phyloP scores from a whole-genome alignment of 2,888 invertebrate genomes.

The Atrina japonica region DNA sequence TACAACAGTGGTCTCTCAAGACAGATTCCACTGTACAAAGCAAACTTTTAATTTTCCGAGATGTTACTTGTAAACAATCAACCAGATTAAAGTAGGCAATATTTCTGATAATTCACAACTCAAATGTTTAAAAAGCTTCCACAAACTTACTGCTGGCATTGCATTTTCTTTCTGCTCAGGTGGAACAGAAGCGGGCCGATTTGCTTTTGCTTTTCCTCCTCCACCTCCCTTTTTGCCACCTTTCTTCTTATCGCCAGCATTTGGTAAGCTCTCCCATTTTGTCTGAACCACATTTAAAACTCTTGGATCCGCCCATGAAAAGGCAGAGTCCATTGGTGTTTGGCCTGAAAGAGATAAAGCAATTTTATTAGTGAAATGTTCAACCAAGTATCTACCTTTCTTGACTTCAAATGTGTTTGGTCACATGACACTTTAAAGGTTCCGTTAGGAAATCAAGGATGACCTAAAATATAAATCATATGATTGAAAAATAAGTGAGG shows the following conservation, averaged over 20 bases:
- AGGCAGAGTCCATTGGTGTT: slow-evolving; percentile 77
- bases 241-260: slow-evolving; percentile 69
- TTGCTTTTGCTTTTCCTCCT: slow-evolving; percentile 58
- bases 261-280: slow-evolving; percentile 78
- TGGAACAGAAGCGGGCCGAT: slow-evolving; percentile 62
- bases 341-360: slow-evolving; percentile 71
- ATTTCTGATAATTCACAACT: not conserved
- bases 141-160: slow-evolving; percentile 6
- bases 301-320: slow-evolving; percentile 77
- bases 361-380: not conserved
- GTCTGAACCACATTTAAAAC: slow-evolving; percentile 76
- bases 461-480: too few relatives aligned
- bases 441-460: too few relatives aligned
- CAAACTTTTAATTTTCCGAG: too few relatives aligned
- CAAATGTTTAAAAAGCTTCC: too few relatives aligned
- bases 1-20: too few relatives aligned
- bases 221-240: slow-evolving; percentile 63
- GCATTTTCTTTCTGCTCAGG: slow-evolving; percentile 51
- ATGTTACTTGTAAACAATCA: too few relatives aligned
- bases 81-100: not conserved
- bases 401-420: too few relatives aligned
- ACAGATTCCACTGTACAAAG: too few relatives aligned
- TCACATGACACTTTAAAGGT: too few relatives aligned
- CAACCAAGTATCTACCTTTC: too few relatives aligned
- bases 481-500: too few relatives aligned